These are phyloP conservation scores for Lagopus muta DNA, from an alignment of 2,113 vertebrate genomes.

Conservation along the genomic window DNA sequence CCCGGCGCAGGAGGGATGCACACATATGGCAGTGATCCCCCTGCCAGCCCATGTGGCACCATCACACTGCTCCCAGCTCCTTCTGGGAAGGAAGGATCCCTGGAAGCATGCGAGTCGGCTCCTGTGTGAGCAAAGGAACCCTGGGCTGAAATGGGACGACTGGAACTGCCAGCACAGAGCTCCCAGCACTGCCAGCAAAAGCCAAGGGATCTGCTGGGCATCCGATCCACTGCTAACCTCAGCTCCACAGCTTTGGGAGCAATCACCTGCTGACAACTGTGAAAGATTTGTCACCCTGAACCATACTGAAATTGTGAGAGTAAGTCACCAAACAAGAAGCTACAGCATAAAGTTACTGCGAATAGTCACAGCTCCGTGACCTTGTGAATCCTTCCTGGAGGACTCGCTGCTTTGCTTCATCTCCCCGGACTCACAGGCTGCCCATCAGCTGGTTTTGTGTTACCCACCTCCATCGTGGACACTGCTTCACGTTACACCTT, in stretches of 20 bases:
- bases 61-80: neutral
- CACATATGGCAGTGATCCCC: fast-evolving
- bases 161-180: neutral
- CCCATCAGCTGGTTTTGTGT: conserved; percentile 45
- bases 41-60: neutral
- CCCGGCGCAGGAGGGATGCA: neutral
- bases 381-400: conserved; percentile 11
- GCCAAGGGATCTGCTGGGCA: neutral
- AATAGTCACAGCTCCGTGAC: neutral
- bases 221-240: neutral
- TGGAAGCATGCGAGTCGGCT: neutral
- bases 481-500: conserved; percentile 16
- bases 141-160: neutral
- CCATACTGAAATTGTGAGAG: neutral
- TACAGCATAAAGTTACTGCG: conserved; percentile 16
- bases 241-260: neutral
- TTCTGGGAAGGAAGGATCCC: neutral
- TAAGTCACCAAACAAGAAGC: neutral
- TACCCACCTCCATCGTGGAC: neutral
- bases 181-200: neutral
- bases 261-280: neutral
- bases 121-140: neutral
- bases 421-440: neutral
- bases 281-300: neutral
- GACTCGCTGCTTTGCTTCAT: neutral